These are phyloP conservation scores for Coenobita brevimanus DNA, from an alignment of 1,140 invertebrate genomes.

Conservation along the genomic window DNA sequence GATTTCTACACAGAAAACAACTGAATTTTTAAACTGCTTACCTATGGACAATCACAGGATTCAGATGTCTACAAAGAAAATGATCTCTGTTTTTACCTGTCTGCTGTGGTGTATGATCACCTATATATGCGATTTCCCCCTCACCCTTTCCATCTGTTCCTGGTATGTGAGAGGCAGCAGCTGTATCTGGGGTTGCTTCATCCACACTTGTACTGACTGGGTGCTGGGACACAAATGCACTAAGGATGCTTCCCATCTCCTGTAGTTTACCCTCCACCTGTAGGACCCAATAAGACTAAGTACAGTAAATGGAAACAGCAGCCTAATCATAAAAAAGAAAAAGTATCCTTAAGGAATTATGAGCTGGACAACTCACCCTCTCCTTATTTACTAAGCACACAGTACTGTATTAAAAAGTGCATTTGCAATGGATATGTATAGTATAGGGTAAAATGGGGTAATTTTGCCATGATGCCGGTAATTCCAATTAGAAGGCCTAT, in stretches of 20 bases:
- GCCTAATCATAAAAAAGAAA: neutral
- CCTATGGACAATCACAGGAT: neutral
- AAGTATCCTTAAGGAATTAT: neutral
- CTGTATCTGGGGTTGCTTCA: neutral
- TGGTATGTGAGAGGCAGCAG: too few relatives aligned
- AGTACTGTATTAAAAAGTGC: too few relatives aligned
- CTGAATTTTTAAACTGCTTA: neutral
- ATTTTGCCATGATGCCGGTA: too few relatives aligned
- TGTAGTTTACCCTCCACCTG: constrained; percentile 14
- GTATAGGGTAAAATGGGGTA: too few relatives aligned
- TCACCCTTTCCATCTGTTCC: too few relatives aligned
- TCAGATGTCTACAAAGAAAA: neutral
- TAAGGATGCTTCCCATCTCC: neutral
- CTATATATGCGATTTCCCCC: neutral
- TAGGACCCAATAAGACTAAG: neutral
- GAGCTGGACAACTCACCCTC: too few relatives aligned
- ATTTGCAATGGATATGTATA: too few relatives aligned
- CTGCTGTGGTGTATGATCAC: neutral
- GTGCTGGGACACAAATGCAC: neutral
- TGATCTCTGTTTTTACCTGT: neutral
- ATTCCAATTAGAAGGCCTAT: too few relatives aligned
- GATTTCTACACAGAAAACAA: neutral
- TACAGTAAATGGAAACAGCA: neutral
- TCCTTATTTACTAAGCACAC: too few relatives aligned
- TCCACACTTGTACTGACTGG: neutral